Evolutionary conservation across 2,888 invertebrate species (phyloP).

Genomic region (Pristionchus entomophagus): DNA sequence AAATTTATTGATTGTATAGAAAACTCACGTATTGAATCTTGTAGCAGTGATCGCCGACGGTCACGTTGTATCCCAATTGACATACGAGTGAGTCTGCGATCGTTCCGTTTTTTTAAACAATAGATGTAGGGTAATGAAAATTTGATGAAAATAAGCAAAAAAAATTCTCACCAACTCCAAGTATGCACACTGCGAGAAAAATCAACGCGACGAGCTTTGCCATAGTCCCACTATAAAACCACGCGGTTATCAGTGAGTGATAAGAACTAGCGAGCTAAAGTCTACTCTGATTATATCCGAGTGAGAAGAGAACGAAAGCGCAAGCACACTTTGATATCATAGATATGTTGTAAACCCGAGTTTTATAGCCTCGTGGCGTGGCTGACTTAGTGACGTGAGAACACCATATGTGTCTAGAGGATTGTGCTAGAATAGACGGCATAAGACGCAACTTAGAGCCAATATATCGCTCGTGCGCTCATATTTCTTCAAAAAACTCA

Average conservation of each 20-base stretch:
- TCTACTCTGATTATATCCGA: background rate
- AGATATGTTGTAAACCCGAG: too few relatives aligned
- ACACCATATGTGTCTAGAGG: too few relatives aligned
- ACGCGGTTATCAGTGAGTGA: background rate
- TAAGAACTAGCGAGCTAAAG: background rate
- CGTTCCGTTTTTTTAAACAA: background rate
- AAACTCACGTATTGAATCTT: constrained; percentile 9
- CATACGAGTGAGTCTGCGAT: background rate
- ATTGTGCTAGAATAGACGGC: too few relatives aligned
- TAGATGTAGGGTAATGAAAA: background rate
- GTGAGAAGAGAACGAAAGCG: too few relatives aligned
- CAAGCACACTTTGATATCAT: too few relatives aligned
- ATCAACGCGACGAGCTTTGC: background rate
- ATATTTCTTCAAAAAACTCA: too few relatives aligned
- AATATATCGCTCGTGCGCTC: too few relatives aligned
- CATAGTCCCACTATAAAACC: background rate
- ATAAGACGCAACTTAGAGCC: too few relatives aligned
- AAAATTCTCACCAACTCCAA: background rate
- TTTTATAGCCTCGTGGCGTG: too few relatives aligned
- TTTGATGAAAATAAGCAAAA: background rate
- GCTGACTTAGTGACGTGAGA: too few relatives aligned
- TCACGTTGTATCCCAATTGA: constrained; percentile 7
- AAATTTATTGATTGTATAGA: too few relatives aligned
- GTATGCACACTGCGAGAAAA: background rate
- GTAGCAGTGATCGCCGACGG: background rate